These are phyloP conservation scores for Mionectes olivaceus DNA, from an alignment of 2,797 vertebrate species.

Conservation along the genomic window DNA sequence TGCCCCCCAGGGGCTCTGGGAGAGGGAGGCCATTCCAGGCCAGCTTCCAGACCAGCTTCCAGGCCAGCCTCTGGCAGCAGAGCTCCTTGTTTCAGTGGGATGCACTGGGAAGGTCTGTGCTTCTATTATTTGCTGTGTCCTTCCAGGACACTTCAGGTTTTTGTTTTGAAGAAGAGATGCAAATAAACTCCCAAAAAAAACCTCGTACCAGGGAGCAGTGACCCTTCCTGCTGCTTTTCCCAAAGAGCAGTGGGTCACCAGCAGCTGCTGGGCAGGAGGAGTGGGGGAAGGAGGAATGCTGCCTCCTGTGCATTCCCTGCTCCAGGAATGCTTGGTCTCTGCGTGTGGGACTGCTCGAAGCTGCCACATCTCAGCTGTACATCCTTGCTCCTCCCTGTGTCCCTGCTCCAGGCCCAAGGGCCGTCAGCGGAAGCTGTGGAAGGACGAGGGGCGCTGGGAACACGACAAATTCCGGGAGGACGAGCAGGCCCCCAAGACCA, in stretches of 20 bases:
- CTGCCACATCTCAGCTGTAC: not conserved
- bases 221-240: not conserved
- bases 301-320: not conserved
- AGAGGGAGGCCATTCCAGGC: not conserved
- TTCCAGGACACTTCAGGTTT: not conserved
- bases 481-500: conserved; percentile 95
- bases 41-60: not conserved
- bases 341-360: not conserved
- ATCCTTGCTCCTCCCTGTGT: not conserved
- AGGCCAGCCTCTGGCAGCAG: not conserved
- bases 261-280: not conserved
- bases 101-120: not conserved
- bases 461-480: conserved; percentile 96
- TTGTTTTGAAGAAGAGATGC: not conserved
- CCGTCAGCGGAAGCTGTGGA: conserved; percentile 94
- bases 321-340: fast-evolving
- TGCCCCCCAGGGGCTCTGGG: not conserved
- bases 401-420: conserved; percentile 88
- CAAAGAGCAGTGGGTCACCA: not conserved
- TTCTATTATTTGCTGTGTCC: fast-evolving
- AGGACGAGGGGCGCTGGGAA: conserved; percentile 96
- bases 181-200: not conserved
- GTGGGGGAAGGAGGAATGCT: not conserved
- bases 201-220: not conserved
- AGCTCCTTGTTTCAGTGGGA: not conserved